phyloP scores from a whole-genome alignment of 1,140 invertebrate species.

The Zaprionus tsacasi region DNA sequence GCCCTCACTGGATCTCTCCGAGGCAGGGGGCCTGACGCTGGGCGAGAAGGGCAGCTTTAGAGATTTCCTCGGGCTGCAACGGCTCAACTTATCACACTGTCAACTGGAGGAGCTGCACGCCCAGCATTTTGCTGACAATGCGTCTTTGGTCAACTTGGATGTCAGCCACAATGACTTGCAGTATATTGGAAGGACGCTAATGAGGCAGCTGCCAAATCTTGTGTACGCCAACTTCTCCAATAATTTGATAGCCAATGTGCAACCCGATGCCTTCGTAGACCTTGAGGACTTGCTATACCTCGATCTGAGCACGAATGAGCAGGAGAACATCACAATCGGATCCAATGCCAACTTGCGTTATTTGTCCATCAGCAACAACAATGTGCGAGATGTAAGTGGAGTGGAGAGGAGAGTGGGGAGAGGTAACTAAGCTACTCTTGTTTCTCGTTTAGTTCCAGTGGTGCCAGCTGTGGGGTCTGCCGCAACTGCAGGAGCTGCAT shows the following conservation, averaged over 20 bases:
- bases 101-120: slow-evolving; percentile 49
- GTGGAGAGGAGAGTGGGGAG: neutral
- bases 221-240: slow-evolving; percentile 72
- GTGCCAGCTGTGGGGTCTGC: slow-evolving; percentile 50
- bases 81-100: slow-evolving; percentile 61
- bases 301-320: slow-evolving; percentile 65
- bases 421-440: neutral
- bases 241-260: slow-evolving; percentile 57
- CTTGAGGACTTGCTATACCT: slow-evolving; percentile 45
- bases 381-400: slow-evolving; percentile 63
- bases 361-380: slow-evolving; percentile 68
- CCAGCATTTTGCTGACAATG: slow-evolving; percentile 42
- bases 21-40: slow-evolving; percentile 50
- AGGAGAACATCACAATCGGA: slow-evolving; percentile 59
- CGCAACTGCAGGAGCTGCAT: slow-evolving; percentile 52
- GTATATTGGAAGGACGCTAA: slow-evolving; percentile 25
- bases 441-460: slow-evolving; percentile 49
- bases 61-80: slow-evolving; percentile 42
- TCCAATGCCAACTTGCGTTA: slow-evolving; percentile 48
- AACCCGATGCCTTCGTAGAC: slow-evolving; percentile 48
- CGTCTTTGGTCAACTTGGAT: slow-evolving; percentile 54
- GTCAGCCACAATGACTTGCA: slow-evolving; percentile 63
- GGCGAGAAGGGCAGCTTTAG: slow-evolving; percentile 37
- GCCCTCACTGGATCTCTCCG: slow-evolving; percentile 48
- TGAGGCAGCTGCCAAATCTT: slow-evolving; percentile 47